Base-by-base conservation (phyloP, 2,797 vertebrate species). In the Enteromius afrohamiltoni region DNA sequence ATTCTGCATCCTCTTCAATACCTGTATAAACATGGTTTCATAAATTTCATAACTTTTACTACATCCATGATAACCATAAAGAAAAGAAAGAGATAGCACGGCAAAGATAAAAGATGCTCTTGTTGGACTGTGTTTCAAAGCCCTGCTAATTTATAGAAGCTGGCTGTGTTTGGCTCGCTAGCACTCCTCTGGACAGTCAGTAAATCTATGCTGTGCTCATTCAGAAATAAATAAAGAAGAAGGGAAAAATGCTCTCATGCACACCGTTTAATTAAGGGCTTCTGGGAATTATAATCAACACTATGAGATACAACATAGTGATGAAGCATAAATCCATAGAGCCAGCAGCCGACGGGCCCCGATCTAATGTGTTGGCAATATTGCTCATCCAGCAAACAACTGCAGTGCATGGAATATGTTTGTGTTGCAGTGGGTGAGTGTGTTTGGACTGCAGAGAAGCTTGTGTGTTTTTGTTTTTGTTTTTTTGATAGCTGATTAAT, bases 261-360 rank as follows among this genome's bases (percentile, higher is more conserved):
- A 76, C 82, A 87, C 55, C 71, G 87, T 92, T 93, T 93, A 93
- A 95, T 94, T 93, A 94, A 93, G 86, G 85, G 87, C 90, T 92
- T 93, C 87, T 90, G 92, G 91, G 91, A 92, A 92, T 94, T 91
- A 91, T 93, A 92, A 95, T 94, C 88, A 93, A 87, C 87, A 78
- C 91, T 91, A 89, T 91, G 88, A 93, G 90, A 93, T 91, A 92
- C 84, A 89, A 87, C 87, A 77, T 31, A 29, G 87, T 92, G 92
- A 94, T 92, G 91, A 90, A 93, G 90, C 91, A 91, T 91, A 91
- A 93, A 93, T 93, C 90, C 88, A 94, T 91, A 91, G 85, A 89
- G 53, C 89, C 74, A 75, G 77, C 70, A 88, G 91, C 91, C 89
- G 88, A 88, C 77, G 78, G 88, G 85, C 77, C 77, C 83, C 87